Conservation (phyloP, 2,888 invertebrate species). For the Phengaris arion region DNA sequence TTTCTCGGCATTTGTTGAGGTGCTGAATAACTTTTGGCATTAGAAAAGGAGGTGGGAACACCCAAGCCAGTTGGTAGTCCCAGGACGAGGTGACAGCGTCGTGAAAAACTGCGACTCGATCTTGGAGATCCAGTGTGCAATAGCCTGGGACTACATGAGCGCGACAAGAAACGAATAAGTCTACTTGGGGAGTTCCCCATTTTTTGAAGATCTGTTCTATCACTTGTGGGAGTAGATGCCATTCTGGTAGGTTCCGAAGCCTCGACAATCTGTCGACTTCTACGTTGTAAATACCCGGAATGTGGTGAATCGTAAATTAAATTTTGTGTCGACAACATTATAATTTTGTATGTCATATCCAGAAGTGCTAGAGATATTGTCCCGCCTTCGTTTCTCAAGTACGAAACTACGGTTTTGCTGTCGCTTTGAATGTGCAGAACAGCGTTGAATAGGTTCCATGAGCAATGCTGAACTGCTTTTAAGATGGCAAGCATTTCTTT, state of each 20-base stretch:
- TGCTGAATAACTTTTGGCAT: constrained; percentile 38
- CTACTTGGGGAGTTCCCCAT: constrained; percentile 40
- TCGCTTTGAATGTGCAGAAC: constrained; percentile 35
- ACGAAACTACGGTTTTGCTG: constrained; percentile 35
- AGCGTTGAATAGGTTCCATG: constrained; percentile 11
- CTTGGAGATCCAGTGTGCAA: constrained; percentile 27
- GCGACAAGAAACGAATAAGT: constrained; percentile 40
- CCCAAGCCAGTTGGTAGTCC: constrained; percentile 39
- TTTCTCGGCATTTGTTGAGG: constrained; percentile 34
- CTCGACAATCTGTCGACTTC: neutral
- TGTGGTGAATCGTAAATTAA: no score
- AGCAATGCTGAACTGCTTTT: neutral
- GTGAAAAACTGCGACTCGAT: constrained; percentile 36
- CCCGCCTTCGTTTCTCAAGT: constrained; percentile 36
- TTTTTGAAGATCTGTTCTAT: constrained; percentile 35
- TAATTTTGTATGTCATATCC: neutral
- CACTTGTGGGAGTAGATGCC: no score
- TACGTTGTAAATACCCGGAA: no score
- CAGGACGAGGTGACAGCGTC: constrained; percentile 39
- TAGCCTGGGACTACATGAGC: constrained; percentile 39
- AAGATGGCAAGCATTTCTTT: constrained; percentile 39
- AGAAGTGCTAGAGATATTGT: neutral
- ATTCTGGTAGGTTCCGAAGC: no score
- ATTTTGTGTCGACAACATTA: constrained; percentile 27
- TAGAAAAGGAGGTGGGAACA: constrained; percentile 41